phyloP scores from a whole-genome alignment of 92 coral and sea anemone species.

The Blastomussa wellsi region DNA sequence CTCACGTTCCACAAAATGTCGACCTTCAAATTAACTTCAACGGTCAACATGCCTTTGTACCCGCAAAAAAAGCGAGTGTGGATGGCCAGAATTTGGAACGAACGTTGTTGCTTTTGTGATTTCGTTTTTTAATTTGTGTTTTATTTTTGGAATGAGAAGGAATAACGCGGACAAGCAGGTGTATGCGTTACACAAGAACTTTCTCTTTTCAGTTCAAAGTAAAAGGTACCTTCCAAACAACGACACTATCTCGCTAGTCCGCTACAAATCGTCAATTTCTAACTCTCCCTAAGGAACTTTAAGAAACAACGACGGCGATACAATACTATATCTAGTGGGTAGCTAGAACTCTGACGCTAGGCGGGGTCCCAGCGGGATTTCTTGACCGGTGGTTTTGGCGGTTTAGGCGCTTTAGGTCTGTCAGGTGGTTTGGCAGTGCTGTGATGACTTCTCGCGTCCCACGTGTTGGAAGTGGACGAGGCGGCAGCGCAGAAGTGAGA shows the following conservation, averaged over 20 bases:
- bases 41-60: too few species aligned
- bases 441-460: constrained; percentile 88
- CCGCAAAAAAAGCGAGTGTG: too few species aligned
- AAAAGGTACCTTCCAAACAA: background rate
- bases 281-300: background rate
- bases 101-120: too few species aligned
- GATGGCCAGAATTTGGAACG: too few species aligned
- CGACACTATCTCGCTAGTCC: background rate
- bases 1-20: too few species aligned
- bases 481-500: constrained; percentile 86
- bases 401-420: constrained; percentile 68
- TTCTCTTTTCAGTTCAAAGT: background rate
- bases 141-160: too few species aligned
- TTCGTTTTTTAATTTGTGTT: too few species aligned
- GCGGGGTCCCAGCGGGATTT: constrained; percentile 97
- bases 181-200: too few species aligned
- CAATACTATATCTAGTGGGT: background rate
- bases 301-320: background rate
- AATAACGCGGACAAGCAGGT: too few species aligned
- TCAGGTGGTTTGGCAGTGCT: constrained; percentile 82
- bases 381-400: constrained; percentile 67
- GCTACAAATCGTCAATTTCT: background rate
- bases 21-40: too few species aligned
- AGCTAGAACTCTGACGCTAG: background rate
- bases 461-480: constrained; percentile 71